Evolutionary conservation across 2,113 vertebrate species (phyloP), one percentile per base, ranked within the genome.

Genomic region (Misgurnus mizolepis): DNA sequence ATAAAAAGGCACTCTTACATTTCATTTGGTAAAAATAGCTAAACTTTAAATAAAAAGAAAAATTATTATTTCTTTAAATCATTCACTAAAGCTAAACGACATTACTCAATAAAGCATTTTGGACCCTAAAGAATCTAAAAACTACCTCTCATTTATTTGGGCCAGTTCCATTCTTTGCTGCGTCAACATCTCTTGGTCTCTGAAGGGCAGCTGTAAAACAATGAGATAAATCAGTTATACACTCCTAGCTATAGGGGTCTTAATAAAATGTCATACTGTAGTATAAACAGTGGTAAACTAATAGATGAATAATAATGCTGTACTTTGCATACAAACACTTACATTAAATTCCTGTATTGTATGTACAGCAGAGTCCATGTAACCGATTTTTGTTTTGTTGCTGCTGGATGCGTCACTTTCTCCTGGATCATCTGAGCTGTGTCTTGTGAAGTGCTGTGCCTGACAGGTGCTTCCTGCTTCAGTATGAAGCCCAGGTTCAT

Each of bases 401-500:
- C 27, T 34, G n/a, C 45, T 14, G 22, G 62, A 76, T 7, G 15
- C 14, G 27, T 55, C 34, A 41, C 69, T 62, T 11, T 5, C 10
- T 1, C 47, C 39, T 9, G 47, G 74, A 74, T 78, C 50, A 27
- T 62, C 61, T 0, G 67, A 72, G 3, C 7, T 2, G 6, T 55
- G 10, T 65, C 62, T 66, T 10, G 22, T 47, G 60, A 62, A 17
- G 39, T 53, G 22, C 17, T 70, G 76, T 7, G 55, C 2, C 10
- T 67, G 43, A 27, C 70, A 69, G 14, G 62, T 68, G 11, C 40
- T 47, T 8, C 50, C 67, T 1, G 34, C 56, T 66, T 56, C 47
- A 72, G 75, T 41, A 76, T 27, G 53, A 45, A 50, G 14, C 11
- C 53, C 78, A 0, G 43, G 62, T n/a, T 85, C 83, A 7, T 77